Evolutionary conservation across 2,113 vertebrate species (phyloP), one percentile per base, ranked within the genome.

Genomic region (Nothoprocta perdicaria): DNA sequence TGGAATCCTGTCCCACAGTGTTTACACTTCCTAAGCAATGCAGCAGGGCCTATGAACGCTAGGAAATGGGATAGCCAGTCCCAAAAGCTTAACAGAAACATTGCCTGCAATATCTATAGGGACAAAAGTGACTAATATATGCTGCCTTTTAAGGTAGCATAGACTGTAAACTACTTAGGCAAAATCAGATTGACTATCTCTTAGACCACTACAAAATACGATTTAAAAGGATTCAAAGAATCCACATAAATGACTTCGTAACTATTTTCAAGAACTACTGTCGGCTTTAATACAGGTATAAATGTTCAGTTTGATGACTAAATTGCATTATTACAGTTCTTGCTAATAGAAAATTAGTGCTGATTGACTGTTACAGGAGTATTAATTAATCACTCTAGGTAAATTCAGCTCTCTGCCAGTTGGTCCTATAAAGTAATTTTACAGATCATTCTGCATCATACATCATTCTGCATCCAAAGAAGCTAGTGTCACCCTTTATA

Each of bases 241-340:
- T 58, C 58, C 86, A 95, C 29, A 21, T 33, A 89, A 93, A 46
- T n/a, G 24, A 96, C 85, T 96, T 96, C 55, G 94, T 60, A 95
- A 96, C 94, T 80, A 96, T 91, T 94, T 96, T 94, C 93, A 94
- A 92, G 82, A 94, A 96, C 89, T 94, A 94, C 68, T 96, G 92
- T 95, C 92, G 95, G 75, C 58, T 86, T 88, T 57, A 86, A 92
- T 89, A 76, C 14, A 94, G 93, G 94, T 95, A 94, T 82, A 90
- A 89, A 94, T 74, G 92, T 86, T 97, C 83, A 80, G 67, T 95
- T 74, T 97, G 95, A 96, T 90, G 93, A 95, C 83, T 96, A 94
- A 96, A 95, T 94, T 97, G 89, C 94, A 97, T 95, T 97, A 96
- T 95, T 94, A 96, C 66, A 84, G 89, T 88, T 95, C 96, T 92